Evolutionary conservation across 2,888 invertebrate genomes (phyloP), one percentile per base, ranked within the genome.

Genomic region (Psylliodes chrysocephalus): DNA sequence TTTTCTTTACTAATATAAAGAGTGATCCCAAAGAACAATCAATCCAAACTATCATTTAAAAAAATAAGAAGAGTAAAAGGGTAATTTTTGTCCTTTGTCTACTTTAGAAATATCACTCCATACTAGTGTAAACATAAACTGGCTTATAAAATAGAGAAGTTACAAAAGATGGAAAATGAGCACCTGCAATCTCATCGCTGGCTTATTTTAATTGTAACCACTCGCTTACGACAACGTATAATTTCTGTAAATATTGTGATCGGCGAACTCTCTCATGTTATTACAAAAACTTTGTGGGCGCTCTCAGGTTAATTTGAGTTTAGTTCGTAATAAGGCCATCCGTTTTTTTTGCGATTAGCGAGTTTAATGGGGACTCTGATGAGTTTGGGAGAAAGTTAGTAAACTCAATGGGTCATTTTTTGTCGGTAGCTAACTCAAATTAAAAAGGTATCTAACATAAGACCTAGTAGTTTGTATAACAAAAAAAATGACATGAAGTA

Each of bases 251-350:
- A 63, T 52, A 63, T 52, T 57, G 52, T 57, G 52, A 46, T 47
- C 52, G 38, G 52, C 46, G 18, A 30, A 22, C 47, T 35, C 40
- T 35, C 40, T 38, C 15, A 30, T 30, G 51, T 57, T 52, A 63
- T 57, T 51, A 53, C 52, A 38, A 55, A 63, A 44, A 57, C 42
- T 63, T 33, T 63, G 33, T 42, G 51, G 40, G 55, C 62, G 49
- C 56, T 55, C 28, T 49, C 49, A 15, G 57, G 46, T 52, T 55
- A 63, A 63, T 63, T 63, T 63, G 57, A 56, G 53, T 42, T 62
- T 54, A 35, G 52, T 46, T 62, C 30, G 62, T 65, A 65, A 65
- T 65, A 54, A 62, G 46, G 35, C 42, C 12, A 28, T 46, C 57
- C 62, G 53, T 61, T 65, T 57, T n/a, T 65, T 65, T 54, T 40